Percentiles rank a stretch among this genome's conserved stretches.
Conservation (phyloP, 2,888 invertebrate genomes). For the Coelinius sp. region DNA sequence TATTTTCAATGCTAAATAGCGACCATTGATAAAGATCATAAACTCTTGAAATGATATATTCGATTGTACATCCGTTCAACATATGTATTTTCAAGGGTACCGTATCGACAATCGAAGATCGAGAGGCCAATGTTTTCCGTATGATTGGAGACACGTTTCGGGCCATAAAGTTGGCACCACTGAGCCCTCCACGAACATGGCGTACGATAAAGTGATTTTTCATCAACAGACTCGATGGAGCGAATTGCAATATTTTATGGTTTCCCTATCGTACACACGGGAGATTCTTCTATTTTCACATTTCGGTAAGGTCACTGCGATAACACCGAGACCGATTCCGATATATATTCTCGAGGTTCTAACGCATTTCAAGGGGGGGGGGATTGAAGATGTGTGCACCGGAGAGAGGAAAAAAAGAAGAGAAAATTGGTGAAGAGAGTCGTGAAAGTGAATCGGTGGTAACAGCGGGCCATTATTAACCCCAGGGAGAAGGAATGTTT, state of each 20-base stretch:
- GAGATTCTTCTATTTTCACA: slow-evolving; percentile 37
- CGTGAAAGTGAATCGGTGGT: background rate
- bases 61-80: background rate
- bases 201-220: slow-evolving; percentile 53
- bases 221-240: slow-evolving; percentile 51
- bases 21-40: slow-evolving; percentile 30
- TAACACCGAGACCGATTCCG: slow-evolving; percentile 32
- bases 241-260: slow-evolving; percentile 51
- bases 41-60: slow-evolving; percentile 13
- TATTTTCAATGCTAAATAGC: slow-evolving; percentile 32
- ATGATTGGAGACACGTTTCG: slow-evolving; percentile 51
- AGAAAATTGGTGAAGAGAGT: slow-evolving; percentile 5
- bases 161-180: slow-evolving; percentile 49
- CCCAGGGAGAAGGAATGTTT: background rate
- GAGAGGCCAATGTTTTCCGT: slow-evolving; percentile 51
- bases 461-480: slow-evolving; percentile 14
- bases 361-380: slow-evolving; percentile 1
- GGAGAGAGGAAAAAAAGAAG: slow-evolving; percentile 4
- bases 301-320: slow-evolving; percentile 25
- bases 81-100: slow-evolving; percentile 15
- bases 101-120: slow-evolving; percentile 40
- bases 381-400: slow-evolving; percentile 3
- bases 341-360: slow-evolving; percentile 20
- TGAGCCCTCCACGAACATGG: slow-evolving; percentile 6
- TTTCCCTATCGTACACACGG: slow-evolving; percentile 45